phyloP scores from a whole-genome alignment of 1,140 invertebrate species.

The Schlechtendalia chinensis region DNA sequence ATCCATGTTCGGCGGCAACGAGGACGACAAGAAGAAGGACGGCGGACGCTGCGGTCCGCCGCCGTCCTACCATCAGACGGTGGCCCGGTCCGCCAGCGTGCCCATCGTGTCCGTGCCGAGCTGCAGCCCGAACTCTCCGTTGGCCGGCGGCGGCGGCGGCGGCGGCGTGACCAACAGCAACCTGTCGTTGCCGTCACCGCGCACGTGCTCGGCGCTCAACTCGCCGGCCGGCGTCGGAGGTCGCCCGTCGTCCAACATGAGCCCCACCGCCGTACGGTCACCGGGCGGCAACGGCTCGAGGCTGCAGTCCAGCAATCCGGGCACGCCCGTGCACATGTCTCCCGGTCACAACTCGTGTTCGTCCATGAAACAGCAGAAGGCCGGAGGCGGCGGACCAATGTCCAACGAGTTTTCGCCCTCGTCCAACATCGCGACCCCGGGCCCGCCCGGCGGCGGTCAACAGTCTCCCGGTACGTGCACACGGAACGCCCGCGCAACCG shows the following conservation, averaged over 20 bases:
- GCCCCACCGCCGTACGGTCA: conserved; percentile 56
- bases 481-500: too few relatives aligned
- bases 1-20: conserved; percentile 70
- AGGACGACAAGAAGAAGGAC: conserved; percentile 57
- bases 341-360: conserved; percentile 52
- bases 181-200: conserved; percentile 69
- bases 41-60: conserved; percentile 68
- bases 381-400: too few relatives aligned
- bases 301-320: conserved; percentile 67
- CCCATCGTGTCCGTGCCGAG: conserved; percentile 71
- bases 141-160: not conserved
- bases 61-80: conserved; percentile 77
- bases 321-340: conserved; percentile 63
- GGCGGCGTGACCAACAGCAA: conserved; percentile 68
- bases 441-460: conserved; percentile 54
- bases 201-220: conserved; percentile 68
- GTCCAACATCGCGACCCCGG: conserved; percentile 56
- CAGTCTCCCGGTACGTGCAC: conserved; percentile 57
- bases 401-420: conserved; percentile 55
- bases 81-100: conserved; percentile 76
- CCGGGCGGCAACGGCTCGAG: conserved; percentile 57
- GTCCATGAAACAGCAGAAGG: conserved; percentile 56
- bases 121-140: conserved; percentile 68
- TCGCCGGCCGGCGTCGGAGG: conserved; percentile 71
- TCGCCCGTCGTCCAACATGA: conserved; percentile 62